Evolutionary conservation across 2,888 invertebrate genomes (phyloP).

Genomic region (Caenorhabditis parvicauda): DNA sequence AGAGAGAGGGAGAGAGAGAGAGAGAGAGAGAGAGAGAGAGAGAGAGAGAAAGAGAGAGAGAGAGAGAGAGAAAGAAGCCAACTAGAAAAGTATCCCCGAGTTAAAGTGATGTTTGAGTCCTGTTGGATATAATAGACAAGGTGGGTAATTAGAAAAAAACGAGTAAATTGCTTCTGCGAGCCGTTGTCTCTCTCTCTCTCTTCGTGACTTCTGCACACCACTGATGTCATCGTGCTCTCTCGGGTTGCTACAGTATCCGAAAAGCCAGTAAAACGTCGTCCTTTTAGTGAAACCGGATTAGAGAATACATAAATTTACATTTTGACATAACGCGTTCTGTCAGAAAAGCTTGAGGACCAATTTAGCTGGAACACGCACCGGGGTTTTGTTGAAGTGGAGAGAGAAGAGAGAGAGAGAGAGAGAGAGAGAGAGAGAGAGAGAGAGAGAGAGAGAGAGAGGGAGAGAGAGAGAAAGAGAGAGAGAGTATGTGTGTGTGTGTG

Average conservation of each 20-base stretch:
- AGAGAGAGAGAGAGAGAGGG: slow-evolving; percentile 3
- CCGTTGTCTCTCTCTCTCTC: too few species aligned
- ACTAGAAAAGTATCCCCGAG: slow-evolving; percentile 2
- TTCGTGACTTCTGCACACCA: too few species aligned
- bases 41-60: slow-evolving; percentile 2
- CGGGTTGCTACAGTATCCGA: too few species aligned
- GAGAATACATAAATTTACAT: too few species aligned
- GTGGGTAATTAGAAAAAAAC: not conserved
- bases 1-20: not conserved
- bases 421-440: slow-evolving; percentile 6
- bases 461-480: slow-evolving; percentile 7
- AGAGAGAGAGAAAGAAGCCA: slow-evolving; percentile 6
- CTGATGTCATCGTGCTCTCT: too few species aligned
- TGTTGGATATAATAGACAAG: too few species aligned
- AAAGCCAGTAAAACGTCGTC: too few species aligned
- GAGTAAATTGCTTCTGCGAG: too few species aligned
- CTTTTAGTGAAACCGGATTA: too few species aligned
- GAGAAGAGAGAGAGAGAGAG: not conserved
- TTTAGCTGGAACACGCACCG: not conserved
- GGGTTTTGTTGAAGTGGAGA: too few species aligned
- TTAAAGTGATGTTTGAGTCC: not conserved
- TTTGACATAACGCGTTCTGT: too few species aligned
- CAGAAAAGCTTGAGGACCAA: not conserved
- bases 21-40: slow-evolving; percentile 3
- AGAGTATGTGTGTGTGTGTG: slow-evolving; percentile 14